These are phyloP conservation scores for Protonibea diacanthus DNA, from an alignment of 2,797 vertebrate species.

Conservation along the genomic window DNA sequence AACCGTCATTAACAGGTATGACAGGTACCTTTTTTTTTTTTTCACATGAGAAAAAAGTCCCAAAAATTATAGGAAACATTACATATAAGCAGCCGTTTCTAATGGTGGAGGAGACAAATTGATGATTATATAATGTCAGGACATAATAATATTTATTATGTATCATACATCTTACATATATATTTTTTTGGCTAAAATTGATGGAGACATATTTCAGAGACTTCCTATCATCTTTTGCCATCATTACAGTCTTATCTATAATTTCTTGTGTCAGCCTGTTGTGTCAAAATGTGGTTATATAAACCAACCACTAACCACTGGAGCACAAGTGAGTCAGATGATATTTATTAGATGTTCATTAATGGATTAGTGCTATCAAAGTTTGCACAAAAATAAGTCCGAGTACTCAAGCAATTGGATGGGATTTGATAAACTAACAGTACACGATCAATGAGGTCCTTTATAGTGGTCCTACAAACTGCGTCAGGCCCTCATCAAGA, in stretches of 20 bases:
- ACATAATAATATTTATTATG: not conserved
- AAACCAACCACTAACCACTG: not conserved
- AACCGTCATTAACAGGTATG: slow-evolving; percentile 49
- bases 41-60: no score
- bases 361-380: not conserved
- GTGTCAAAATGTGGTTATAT: not conserved
- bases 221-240: not conserved
- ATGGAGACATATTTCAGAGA: not conserved
- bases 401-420: not conserved
- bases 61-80: not conserved
- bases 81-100: not conserved
- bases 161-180: not conserved
- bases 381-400: not conserved
- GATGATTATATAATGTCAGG: not conserved
- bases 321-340: not conserved
- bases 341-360: not conserved
- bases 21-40: not conserved
- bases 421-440: not conserved
- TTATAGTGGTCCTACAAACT: not conserved
- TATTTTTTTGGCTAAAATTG: not conserved
- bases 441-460: not conserved
- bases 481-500: not conserved
- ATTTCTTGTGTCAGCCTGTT: not conserved
- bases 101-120: not conserved
- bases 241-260: not conserved